A percentile compares a stretch with the other conserved stretches of the same genome.
Conservation (phyloP, 2,888 invertebrate species). For the Ernsta delagoae region DNA sequence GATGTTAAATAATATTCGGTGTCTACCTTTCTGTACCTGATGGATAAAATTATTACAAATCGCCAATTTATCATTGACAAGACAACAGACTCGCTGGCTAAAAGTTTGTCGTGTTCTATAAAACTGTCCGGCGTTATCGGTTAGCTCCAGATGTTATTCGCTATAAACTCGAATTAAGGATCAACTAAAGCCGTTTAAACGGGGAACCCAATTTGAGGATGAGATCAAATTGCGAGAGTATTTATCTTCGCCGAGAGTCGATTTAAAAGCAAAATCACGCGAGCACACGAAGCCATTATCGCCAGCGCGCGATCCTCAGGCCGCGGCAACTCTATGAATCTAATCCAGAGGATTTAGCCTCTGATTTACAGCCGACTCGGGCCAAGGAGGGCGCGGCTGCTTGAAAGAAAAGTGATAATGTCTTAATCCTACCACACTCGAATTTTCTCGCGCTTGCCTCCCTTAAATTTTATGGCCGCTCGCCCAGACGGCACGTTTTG, state of each 20-base stretch:
- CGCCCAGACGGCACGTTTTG: slow-evolving; percentile 82
- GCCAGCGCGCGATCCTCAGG: slow-evolving; percentile 76
- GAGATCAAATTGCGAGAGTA: slow-evolving; percentile 74
- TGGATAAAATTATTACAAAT: too few relatives aligned
- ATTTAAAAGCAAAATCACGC: slow-evolving; percentile 85
- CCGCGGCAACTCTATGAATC: slow-evolving; percentile 83
- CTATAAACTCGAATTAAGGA: slow-evolving; percentile 65
- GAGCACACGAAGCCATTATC: slow-evolving; percentile 82
- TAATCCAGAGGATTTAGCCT: slow-evolving; percentile 84
- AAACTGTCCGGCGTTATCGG: slow-evolving; percentile 69
- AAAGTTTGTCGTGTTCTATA: slow-evolving; percentile 37
- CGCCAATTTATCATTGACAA: too few relatives aligned
- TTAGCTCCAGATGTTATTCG: slow-evolving; percentile 66
- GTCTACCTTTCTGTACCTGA: too few relatives aligned
- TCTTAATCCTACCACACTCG: slow-evolving; percentile 87
- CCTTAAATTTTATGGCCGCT: slow-evolving; percentile 81
- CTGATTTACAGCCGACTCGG: slow-evolving; percentile 83
- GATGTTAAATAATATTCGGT: too few relatives aligned
- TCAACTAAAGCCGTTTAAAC: slow-evolving; percentile 72
- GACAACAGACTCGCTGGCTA: background rate
- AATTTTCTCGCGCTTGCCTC: slow-evolving; percentile 59
- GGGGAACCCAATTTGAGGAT: slow-evolving; percentile 65
- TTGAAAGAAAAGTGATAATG: slow-evolving; percentile 88
- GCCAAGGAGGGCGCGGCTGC: slow-evolving; percentile 77
- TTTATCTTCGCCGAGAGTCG: slow-evolving; percentile 79